phyloP scores from a whole-genome alignment of 2,113 vertebrate species.

The Phocoena sinus region DNA sequence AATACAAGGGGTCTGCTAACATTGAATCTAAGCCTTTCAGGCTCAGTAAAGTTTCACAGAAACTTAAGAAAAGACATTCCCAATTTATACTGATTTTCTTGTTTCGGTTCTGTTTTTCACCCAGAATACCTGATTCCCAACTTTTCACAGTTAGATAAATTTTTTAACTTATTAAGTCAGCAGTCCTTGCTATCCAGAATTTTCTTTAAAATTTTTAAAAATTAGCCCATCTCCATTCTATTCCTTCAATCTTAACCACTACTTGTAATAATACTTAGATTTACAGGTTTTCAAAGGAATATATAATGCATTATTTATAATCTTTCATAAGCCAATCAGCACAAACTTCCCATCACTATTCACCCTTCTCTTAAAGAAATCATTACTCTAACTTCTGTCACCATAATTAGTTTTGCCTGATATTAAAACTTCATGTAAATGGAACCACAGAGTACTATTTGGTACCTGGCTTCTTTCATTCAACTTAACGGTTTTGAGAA shows the following conservation, averaged over 20 bases:
- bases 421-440: neutral
- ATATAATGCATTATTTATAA: neutral
- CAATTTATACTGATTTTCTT: neutral
- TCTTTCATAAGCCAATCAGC: neutral
- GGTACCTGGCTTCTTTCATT: neutral
- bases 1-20: neutral
- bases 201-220: neutral
- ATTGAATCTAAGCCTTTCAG: neutral
- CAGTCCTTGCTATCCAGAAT: neutral
- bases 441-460: neutral
- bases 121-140: conserved; percentile 14
- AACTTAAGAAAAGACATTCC: neutral
- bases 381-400: neutral
- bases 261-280: neutral
- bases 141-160: neutral
- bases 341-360: neutral
- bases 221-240: neutral
- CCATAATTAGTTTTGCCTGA: neutral
- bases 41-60: neutral
- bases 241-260: neutral
- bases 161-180: neutral
- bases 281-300: neutral
- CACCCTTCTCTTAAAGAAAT: neutral
- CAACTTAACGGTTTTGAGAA: neutral
- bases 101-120: neutral